Evolutionary conservation across 1,140 invertebrate species (phyloP).

Genomic region (Melipona quadrifasciata): DNA sequence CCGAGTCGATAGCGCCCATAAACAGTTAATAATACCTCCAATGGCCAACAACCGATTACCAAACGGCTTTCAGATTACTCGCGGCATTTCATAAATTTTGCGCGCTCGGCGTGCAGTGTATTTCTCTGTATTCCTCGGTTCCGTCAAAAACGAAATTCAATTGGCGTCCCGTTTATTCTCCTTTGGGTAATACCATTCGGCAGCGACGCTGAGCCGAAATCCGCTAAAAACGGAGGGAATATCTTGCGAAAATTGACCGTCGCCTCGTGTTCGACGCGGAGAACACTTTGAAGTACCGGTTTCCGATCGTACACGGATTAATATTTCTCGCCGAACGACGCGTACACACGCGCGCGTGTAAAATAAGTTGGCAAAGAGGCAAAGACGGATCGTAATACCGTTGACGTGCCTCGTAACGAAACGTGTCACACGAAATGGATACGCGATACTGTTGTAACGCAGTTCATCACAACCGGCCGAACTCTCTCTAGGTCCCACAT

Average conservation of each 20-base stretch:
- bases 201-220: background rate
- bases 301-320: background rate
- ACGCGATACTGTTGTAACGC: conserved; percentile 20
- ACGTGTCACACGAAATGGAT: conserved; percentile 22
- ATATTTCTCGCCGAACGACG: conserved; percentile 48
- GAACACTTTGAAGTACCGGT: conserved; percentile 15
- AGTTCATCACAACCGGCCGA: conserved; percentile 35
- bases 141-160: conserved; percentile 39
- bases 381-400: conserved; percentile 32
- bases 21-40: conserved; percentile 17
- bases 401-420: conserved; percentile 24
- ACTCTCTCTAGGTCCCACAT: background rate
- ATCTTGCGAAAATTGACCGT: background rate
- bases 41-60: background rate
- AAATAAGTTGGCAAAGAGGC: background rate
- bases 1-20: background rate
- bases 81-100: conserved; percentile 16
- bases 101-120: background rate
- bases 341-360: background rate
- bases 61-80: conserved; percentile 3
- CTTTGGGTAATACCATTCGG: conserved; percentile 15
- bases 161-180: conserved; percentile 34
- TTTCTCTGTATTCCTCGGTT: conserved; percentile 10
- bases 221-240: background rate
- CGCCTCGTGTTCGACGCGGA: background rate